A percentile compares a stretch with the other conserved stretches of the same genome.
Conservation (phyloP, 2,888 invertebrate species). For the Ormyrus labotus region DNA sequence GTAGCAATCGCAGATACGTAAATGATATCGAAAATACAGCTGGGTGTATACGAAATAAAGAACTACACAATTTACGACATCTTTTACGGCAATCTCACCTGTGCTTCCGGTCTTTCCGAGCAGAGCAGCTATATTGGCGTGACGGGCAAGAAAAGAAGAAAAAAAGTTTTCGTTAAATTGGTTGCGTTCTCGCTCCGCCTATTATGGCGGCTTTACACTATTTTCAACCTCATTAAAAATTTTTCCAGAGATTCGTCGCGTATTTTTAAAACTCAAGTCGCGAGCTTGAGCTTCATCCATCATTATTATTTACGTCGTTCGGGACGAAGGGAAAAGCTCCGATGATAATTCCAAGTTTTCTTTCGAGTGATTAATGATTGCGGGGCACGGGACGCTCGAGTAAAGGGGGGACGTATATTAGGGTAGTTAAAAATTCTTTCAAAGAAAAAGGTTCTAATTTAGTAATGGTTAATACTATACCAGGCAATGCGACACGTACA, state of each 20-base stretch:
- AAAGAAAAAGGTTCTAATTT: slow-evolving; percentile 61
- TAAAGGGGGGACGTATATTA: background rate
- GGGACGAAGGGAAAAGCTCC: slow-evolving; percentile 7
- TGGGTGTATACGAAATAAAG: slow-evolving; percentile 28
- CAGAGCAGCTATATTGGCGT: slow-evolving; percentile 71
- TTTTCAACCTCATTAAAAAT: slow-evolving; percentile 22
- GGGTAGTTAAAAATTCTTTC: background rate
- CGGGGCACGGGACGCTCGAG: background rate
- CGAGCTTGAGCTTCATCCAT: slow-evolving; percentile 19
- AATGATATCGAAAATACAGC: slow-evolving; percentile 8
- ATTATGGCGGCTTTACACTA: background rate
- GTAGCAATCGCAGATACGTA: slow-evolving; percentile 15
- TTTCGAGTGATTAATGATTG: slow-evolving; percentile 19
- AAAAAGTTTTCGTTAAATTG: slow-evolving; percentile 53
- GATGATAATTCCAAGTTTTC: slow-evolving; percentile 24
- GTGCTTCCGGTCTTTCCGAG: slow-evolving; percentile 75
- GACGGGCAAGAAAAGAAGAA: slow-evolving; percentile 54
- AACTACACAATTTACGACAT: slow-evolving; percentile 46
- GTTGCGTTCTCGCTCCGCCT: background rate
- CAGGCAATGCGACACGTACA: slow-evolving; percentile 76
- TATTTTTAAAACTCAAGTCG: slow-evolving; percentile 21
- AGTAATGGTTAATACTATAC: slow-evolving; percentile 75
- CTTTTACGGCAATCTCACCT: slow-evolving; percentile 70
- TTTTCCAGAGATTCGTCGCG: slow-evolving; percentile 3
- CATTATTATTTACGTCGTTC: slow-evolving; percentile 19